Evolutionary conservation across 2,888 invertebrate species (phyloP), one percentile per base, ranked within the genome.

Genomic region (Lamellibrachia columna): DNA sequence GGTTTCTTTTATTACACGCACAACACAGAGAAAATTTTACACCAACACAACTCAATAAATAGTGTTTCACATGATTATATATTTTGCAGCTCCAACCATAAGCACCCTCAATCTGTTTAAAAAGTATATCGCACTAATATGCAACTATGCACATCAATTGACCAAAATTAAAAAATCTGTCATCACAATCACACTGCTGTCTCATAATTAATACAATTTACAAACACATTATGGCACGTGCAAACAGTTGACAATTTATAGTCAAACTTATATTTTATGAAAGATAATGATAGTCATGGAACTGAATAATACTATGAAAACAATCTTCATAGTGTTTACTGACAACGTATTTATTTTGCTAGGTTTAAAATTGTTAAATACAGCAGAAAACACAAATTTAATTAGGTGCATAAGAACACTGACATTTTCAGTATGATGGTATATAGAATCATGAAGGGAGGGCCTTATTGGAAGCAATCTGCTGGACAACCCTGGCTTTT

Each of bases 41-140:
- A 75, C 75, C 75, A n/a, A 75, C 22, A 75, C 75, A 75, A 75
- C 75, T 75, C 75, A 75, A 75, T 75, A 75, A 75, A 75, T 75
- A 75, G 75, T 75, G 75, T 75, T 75, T 75, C 75, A 75, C 75
- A 75, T 75, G 75, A 75, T 75, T 75, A 75, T 75, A 75, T 75
- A 75, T 22, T 75, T 75, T 75, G 11, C 75, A 75, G 75, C 75
- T 22, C 22, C 75, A 75, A 75, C 75, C 75, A 75, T 75, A 75
- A 75, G 75, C 75, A 75, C 75, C 75, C 22, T 75, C 75, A 75
- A 75, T 75, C 75, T 75, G 75, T 75, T 75, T 15, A 22, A 22
- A 75, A 11, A 15, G n/a, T n/a, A 75, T 15, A 75, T n/a, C n/a
- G n/a, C 75, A 75, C n/a, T 22, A 15, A 75, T 22, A 75, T 75